Conservation (phyloP, 2,888 invertebrate species). For the Aphidoletes aphidimyza region DNA sequence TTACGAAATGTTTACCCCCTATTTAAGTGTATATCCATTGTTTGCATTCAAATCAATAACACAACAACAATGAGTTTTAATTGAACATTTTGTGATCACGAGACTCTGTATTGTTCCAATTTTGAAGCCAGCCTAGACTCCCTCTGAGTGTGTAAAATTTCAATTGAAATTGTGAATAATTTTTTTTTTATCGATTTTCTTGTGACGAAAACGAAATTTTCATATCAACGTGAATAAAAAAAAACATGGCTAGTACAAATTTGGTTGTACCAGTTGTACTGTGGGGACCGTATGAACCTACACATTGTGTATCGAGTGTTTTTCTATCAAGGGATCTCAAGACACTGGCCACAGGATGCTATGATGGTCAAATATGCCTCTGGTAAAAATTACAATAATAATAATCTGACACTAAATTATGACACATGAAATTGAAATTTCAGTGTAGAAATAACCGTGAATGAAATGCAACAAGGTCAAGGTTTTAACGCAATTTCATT, state of each 20-base stretch:
- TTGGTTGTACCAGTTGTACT: constrained; percentile 96
- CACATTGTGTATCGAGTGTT: constrained; percentile 95
- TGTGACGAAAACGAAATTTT: not conserved
- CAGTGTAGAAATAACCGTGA: no score
- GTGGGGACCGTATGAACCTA: constrained; percentile 96
- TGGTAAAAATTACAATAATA: constrained; percentile 78
- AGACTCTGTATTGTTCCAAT: not conserved
- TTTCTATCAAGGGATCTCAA: constrained; percentile 91
- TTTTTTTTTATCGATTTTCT: constrained; percentile 38
- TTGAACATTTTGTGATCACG: constrained; percentile 36
- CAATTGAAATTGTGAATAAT: not conserved
- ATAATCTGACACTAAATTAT: no score
- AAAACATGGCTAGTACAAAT: constrained; percentile 80
- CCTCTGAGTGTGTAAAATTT: not conserved
- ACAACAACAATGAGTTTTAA: not conserved
- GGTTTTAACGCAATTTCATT: not conserved
- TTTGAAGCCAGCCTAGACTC: not conserved
- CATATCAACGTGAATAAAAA: not conserved
- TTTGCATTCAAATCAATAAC: not conserved
- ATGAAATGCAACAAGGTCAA: not conserved
- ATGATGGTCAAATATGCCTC: constrained; percentile 97
- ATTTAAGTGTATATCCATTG: not conserved
- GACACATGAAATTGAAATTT: no score
- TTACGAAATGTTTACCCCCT: not conserved
- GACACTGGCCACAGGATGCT: constrained; percentile 94